Evolutionary conservation across 2,113 vertebrate species (phyloP), one percentile per base, ranked within the genome.

Genomic region (Oplegnathus fasciatus): DNA sequence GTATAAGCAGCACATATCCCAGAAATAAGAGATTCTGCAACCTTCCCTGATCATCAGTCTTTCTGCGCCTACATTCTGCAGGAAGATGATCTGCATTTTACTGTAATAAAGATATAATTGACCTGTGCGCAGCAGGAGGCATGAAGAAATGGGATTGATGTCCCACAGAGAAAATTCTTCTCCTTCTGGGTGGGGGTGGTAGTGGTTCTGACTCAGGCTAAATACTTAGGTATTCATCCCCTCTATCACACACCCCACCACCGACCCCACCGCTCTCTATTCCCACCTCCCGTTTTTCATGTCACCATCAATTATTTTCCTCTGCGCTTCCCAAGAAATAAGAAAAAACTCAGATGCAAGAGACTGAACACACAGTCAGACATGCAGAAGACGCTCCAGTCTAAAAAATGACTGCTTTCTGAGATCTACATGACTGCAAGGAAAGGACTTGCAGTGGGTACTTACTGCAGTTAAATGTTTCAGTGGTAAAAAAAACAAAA

Each of bases 51-150:
- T 91, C 93, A 91, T 94, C 84, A 72, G 64, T 94, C 91, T 93
- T 87, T 77, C 82, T 74, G 72, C 22, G 26, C 89, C 69, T 78
- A 77, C 84, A 80, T 86, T 70, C 64, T 68, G 83, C 75, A 72
- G 78, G 85, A 88, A 94, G 92, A 91, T 71, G 70, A 93, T 88
- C 86, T 85, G 75, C 88, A 85, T 94, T 93, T 94, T 91, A 81
- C 86, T 82, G 81, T 90, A 93, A 95, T 92, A 93, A 86, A 91
- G 86, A 88, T 86, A 92, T 95, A 95, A 95, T 95, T 93, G 94
- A 94, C 93, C 93, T 28, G 73, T 82, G 87, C 90, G 48, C 86
- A 82, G 83, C 86, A 61, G 89, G 92, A 92, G 91, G 88, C 26
- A 44, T 13, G 52, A 73, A 87, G 66, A 92, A 93, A 92, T 83